Percentiles rank a stretch among this genome's conserved stretches.
Evolutionary conservation across 1,140 invertebrate genomes (phyloP).

Genomic region (Neotoxoptera formosana): DNA sequence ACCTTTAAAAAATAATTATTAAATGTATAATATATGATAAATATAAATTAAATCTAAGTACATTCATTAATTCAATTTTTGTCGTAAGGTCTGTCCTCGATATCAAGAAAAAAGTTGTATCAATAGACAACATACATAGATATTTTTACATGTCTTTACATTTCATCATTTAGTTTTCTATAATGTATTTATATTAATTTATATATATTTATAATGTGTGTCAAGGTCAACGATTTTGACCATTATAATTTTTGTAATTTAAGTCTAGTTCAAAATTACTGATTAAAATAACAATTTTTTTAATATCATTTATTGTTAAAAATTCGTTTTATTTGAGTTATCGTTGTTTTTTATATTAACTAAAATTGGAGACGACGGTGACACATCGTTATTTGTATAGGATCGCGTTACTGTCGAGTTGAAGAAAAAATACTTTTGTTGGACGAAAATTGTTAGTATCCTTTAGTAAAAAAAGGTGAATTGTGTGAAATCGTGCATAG

Average conservation of each 20-base stretch:
- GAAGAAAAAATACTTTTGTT: neutral
- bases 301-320: neutral
- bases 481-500: neutral
- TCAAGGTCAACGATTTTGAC: no score
- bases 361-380: no score
- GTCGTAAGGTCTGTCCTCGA: neutral
- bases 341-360: neutral
- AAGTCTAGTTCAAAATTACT: neutral
- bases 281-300: neutral
- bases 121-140: no score
- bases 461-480: neutral
- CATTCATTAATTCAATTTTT: neutral
- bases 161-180: neutral
- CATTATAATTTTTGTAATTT: neutral
- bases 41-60: neutral
- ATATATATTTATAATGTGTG: neutral
- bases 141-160: neutral
- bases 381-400: neutral
- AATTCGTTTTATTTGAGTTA: neutral
- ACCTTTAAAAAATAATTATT: neutral
- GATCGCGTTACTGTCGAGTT: neutral
- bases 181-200: neutral
- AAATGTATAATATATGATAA: neutral
- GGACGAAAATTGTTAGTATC: neutral
- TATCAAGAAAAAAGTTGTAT: no score